Base-by-base conservation (phyloP, 2,797 vertebrate species). In the Sciurus vulgaris region DNA sequence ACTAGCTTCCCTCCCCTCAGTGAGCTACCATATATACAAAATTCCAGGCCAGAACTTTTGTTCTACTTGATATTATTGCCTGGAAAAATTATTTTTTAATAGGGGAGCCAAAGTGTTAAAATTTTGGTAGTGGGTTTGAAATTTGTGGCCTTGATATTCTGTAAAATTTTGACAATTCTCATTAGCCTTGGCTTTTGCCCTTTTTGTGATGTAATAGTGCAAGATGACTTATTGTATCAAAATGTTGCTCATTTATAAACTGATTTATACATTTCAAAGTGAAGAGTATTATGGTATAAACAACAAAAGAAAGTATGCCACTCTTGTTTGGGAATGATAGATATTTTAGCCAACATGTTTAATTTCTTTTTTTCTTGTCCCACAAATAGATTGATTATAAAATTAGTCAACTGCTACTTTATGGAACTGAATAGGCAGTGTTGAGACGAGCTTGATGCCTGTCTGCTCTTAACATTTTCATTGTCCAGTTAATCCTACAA, bases 101-200 rank as follows among this genome's bases (percentile, higher is more conserved):
- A 47, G 91, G 89, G 83, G 44, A 96, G 11, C 41, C 49, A 72
- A 86, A 85, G 49, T 83, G 73, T 86, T 93, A 77, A 93, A 81
- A 94, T 97, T 69, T 76, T 59, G 72, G n/a, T 76, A 93, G 33
- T 63, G 33, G 51, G 91, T 78, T 94, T 94, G 63, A 44, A 56
- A 76, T n/a, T 14, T 85, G 33, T 3, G 69, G 49, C 30, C 44
- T 90, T 96, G 63, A 56, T 86, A 44, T 44, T 84, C 74, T 86
- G 86, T 90, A 67, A 88, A 78, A 67, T 81, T 94, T 92, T 94
- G 84, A 91, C 17, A 18, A 73, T 94, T 96, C 86, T n/a, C 24
- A 7, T 63, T 91, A 88, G 54, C 28, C 5, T 47, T 87, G 14
- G 20, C 54, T 18, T 94, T 97, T 3, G 33, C 51, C 9, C 22